Percentiles rank a stretch among this genome's conserved stretches.
Evolutionary conservation across 2,113 vertebrate genomes (phyloP).

Genomic region (Pangasianodon gigas): DNA sequence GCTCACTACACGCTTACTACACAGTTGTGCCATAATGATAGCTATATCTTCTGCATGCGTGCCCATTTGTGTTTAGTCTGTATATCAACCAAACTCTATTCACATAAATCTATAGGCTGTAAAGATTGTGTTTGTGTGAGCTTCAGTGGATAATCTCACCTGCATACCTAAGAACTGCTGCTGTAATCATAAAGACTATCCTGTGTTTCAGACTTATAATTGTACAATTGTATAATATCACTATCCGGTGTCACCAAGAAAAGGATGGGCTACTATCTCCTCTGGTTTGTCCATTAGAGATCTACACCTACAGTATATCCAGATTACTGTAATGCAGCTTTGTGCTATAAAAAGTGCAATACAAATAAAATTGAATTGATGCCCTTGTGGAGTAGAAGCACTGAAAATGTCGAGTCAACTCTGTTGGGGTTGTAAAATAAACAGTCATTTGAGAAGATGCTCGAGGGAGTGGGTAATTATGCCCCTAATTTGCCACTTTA

Average conservation of each 20-base stretch:
- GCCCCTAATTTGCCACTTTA: conserved; percentile 36
- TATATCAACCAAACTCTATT: neutral
- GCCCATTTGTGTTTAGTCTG: neutral
- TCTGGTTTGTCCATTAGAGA: neutral
- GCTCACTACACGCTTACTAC: neutral
- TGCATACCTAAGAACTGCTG: neutral
- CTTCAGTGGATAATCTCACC: neutral
- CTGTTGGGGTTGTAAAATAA: conserved; percentile 18
- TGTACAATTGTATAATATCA: neutral
- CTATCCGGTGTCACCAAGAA: neutral
- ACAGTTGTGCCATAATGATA: neutral
- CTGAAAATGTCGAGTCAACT: neutral
- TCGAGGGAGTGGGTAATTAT: conserved; percentile 40
- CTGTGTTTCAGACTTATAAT: neutral
- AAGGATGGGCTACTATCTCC: neutral
- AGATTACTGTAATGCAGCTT: neutral
- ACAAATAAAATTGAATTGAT: neutral
- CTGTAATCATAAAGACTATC: neutral
- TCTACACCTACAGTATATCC: neutral
- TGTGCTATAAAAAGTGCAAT: neutral
- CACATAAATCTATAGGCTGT: neutral
- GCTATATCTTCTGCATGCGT: neutral
- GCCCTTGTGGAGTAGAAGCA: neutral
- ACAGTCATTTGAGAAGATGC: conserved; percentile 30
- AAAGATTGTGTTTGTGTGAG: too few relatives aligned